These are phyloP conservation scores for Adelphocoris suturalis DNA, from an alignment of 2,888 invertebrate species.

Conservation along the genomic window DNA sequence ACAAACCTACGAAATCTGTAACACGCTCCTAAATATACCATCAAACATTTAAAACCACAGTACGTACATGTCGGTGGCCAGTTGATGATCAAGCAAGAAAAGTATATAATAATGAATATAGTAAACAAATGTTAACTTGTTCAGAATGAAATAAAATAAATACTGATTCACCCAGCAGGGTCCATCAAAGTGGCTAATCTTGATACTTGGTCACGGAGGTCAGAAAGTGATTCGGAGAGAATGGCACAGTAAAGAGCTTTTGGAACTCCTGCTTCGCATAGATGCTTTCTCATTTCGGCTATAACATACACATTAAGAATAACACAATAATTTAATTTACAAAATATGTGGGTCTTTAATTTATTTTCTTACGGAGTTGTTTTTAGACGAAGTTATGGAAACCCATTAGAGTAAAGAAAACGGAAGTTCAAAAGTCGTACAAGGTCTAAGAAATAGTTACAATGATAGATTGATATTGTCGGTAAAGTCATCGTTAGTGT, in stretches of 20 bases:
- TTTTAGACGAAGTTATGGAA: too few species aligned
- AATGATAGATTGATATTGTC: too few species aligned
- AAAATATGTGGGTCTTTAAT: too few species aligned
- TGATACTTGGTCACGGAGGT: slow-evolving; percentile 75
- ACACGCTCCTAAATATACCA: neutral
- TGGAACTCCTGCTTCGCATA: slow-evolving; percentile 74
- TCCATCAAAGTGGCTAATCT: slow-evolving; percentile 75
- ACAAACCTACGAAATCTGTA: neutral
- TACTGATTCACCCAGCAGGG: slow-evolving; percentile 59
- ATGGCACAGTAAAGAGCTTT: slow-evolving; percentile 74
- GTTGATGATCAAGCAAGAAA: neutral
- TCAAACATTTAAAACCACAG: neutral
- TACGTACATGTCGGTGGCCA: neutral
- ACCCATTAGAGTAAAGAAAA: too few species aligned
- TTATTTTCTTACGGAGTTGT: too few species aligned
- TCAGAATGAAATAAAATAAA: neutral
- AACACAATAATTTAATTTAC: too few species aligned
- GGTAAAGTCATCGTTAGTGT: too few species aligned
- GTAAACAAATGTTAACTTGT: neutral
- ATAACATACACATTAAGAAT: neutral
- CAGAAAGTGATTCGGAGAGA: slow-evolving; percentile 73
- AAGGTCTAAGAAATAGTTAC: too few species aligned
- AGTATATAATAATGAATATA: neutral
- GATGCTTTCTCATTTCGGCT: slow-evolving; percentile 75
- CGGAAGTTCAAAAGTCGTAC: too few species aligned